Evolutionary conservation across 2,888 invertebrate species (phyloP), one percentile per base, ranked within the genome.

Genomic region (Drosophila parthenogenetica): DNA sequence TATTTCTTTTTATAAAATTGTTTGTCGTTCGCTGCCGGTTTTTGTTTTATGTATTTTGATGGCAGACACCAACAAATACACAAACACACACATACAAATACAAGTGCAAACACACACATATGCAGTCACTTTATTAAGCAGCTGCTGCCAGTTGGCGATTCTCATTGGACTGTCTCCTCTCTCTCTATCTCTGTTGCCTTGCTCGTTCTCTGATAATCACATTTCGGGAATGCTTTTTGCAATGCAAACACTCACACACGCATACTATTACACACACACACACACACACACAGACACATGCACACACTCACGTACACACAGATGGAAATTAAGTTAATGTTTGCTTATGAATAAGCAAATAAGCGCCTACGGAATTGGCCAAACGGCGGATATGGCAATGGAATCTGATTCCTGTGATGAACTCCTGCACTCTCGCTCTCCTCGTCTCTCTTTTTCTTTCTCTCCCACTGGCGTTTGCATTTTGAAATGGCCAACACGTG

Each of bases 311-410:
- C 48, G 29, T 19, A 49, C 62, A 46, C 55, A 45, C 59, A 43
- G 58, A 82, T 82, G 89, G 77, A 90, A 91, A 90, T 90, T 89
- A 90, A 90, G 91, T 90, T 89, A 91, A 91, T 91, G 89, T 91
- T 91, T 90, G 90, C 89, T 90, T 91, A 90, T 90, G 91, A 90
- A 91, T 90, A 90, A 90, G 87, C 89, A 91, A 91, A 91, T 86
- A 90, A 88, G 77, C 80, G 84, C 88, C 82, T 85, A 82, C 77
- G 77, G 81, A 55, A 73, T 62, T 68, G 73, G 73, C 55, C 57
- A 69, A 69, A 46, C 62, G 50, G 59, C 51, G 61, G 64, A 73
- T 71, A 43, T 62, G 51, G 40, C 49, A 25, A 49, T 59, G 48
- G 39, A 61, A 46, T 79, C 48, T 59, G 49, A 48, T 51, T 49